Conservation (phyloP, 2,797 vertebrate genomes). For the Chelon auratus region DNA sequence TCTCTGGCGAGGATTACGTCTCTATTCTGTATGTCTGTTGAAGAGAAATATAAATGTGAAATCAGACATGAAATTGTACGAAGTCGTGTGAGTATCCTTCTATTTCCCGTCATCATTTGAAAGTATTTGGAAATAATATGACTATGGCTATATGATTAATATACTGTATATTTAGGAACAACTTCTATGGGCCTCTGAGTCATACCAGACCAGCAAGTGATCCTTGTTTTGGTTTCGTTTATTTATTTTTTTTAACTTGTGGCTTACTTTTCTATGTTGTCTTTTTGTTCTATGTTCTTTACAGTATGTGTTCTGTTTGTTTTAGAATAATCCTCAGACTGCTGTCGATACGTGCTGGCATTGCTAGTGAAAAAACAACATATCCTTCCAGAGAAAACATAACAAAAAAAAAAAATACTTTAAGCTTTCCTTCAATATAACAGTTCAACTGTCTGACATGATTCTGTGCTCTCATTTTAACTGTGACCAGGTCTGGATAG, state of each 20-base stretch:
- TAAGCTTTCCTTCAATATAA: constrained; percentile 33
- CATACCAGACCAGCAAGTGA: constrained; percentile 68
- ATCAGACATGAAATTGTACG: constrained; percentile 83
- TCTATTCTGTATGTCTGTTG: constrained; percentile 89
- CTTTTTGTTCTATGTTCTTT: constrained; percentile 84
- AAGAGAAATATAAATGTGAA: constrained; percentile 86
- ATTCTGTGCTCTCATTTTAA: constrained; percentile 80
- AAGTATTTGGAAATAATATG: constrained; percentile 79
- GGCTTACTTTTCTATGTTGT: constrained; percentile 79
- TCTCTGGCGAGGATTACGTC: constrained; percentile 83
- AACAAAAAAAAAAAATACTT: constrained; percentile 23
- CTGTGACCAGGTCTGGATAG: constrained; percentile 73
- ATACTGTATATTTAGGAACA: constrained; percentile 72
- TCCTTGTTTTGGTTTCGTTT: constrained; percentile 62
- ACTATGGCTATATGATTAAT: constrained; percentile 69
- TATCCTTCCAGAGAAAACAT: constrained; percentile 52
- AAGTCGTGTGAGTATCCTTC: constrained; percentile 81
- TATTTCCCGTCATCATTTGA: constrained; percentile 76
- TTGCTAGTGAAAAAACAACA: constrained; percentile 55
- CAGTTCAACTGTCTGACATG: constrained; percentile 25
- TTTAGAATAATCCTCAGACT: constrained; percentile 74
- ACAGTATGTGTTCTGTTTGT: constrained; percentile 79
- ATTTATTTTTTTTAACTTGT: constrained; percentile 51
- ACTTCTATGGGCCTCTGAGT: constrained; percentile 70
- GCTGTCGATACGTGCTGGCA: constrained; percentile 72